Base-by-base conservation (phyloP, 2,888 invertebrate genomes). In the Melipona beecheii region DNA sequence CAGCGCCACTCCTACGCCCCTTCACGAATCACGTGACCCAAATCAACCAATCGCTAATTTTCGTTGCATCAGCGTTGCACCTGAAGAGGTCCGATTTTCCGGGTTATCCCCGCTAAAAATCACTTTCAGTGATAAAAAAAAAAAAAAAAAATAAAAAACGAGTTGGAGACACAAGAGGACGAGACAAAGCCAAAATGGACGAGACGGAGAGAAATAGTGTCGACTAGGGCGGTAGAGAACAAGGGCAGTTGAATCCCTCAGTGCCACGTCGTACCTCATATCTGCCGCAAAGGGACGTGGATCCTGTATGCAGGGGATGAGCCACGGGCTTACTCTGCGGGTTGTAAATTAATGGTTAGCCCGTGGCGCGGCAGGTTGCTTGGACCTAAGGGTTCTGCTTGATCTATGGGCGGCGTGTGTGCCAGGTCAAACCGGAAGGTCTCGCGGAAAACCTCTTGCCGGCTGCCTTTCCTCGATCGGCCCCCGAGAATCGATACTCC, bases 321-420 rank as follows among this genome's bases (percentile, higher is more conserved):
- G 89, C 87, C 85, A 86, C 90, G 88, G 89, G 93, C 92, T 93
- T 93, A 93, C 92, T 92, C 93, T 92, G 93, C 90, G 93, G 93
- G 93, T 93, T 93, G 93, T 93, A 93, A 93, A 93, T 93, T 93
- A 93, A 93, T 93, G 93, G 93, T 93, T 92, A 91, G 92, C 91
- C 92, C 91, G 89, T 91, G 91, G 91, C 90, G 90, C 87, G 89
- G 83, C 87, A 90, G 91, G 89, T 90, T 89, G 91, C 88, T 88
- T 89, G 84, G 89, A 90, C 92, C 91, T 92, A 93, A 93, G 93
- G 93, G 92, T 92, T 90, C 90, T 86, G 90, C 91, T 93, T 93
- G 93, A 93, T 93, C 92, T 93, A 93, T 92, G 92, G 92, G 85
- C 90, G 90, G 90, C 91, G 90, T 92, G 91, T 93, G 90, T 91